Base-by-base conservation (phyloP, 2,113 vertebrate species). In the Aplodontia rufa region DNA sequence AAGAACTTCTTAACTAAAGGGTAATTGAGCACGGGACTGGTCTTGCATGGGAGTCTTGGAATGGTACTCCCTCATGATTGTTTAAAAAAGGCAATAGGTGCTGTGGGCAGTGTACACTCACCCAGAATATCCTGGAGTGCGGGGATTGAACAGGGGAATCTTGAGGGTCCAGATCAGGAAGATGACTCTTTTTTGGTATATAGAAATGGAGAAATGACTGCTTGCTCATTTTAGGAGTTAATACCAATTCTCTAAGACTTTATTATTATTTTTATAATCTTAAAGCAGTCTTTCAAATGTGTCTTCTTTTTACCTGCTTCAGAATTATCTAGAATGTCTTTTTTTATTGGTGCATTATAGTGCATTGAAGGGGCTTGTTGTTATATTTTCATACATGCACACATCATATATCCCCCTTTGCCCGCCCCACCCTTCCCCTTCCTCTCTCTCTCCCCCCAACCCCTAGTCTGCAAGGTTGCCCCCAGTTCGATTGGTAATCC, bases 1-100 rank as follows among this genome's bases (percentile, higher is more conserved):
- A 90, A 93, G 60, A 97, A 35, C 40, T 64, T 91, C 55, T 78
- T 92, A 66, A 75, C 83, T 58, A 90, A 95, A 93, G 60, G 84
- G 42, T 37, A 4, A 45, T 95, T 93, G 81, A 91, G 74, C 66
- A 35, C 58, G 47, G 42, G 10, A 68, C 71, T 83, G 84, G 47
- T 79, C 93, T 74, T 87, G 86, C 82, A 32, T 40, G 42, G 74
- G 40, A 75, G 51, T 45, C 45, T 87, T 35, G 42, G 30, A 71
- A 26, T 42, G 49, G 68, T 83, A 13, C n/a, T 93, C 35, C 58
- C 47, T 66, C 2, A 5, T 81, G 69, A 53, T 93, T 58, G 53
- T 83, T 66, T 49, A 37, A 51, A 80, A 74, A 55, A 40, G n/a
- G 35, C 79, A 76, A 83, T 62, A 60, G 78, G 91, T 93, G 82